These are phyloP conservation scores for Drosophila quadrilineata DNA, from an alignment of 1,140 invertebrate genomes.

Conservation along the genomic window DNA sequence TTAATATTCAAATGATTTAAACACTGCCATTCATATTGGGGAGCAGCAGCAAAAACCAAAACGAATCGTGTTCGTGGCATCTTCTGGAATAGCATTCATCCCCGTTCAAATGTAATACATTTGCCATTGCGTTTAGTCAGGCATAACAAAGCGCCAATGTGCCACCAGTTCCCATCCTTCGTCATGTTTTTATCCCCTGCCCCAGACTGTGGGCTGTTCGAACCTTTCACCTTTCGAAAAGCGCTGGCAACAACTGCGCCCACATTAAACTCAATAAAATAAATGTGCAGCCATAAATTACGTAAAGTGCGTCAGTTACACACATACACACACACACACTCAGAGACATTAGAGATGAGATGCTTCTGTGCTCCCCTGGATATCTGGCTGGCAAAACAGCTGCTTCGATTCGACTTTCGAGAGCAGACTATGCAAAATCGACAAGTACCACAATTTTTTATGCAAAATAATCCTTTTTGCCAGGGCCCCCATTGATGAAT, in stretches of 20 bases:
- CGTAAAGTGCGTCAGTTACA: slow-evolving; percentile 63
- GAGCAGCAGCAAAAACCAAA: no score
- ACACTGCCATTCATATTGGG: slow-evolving; percentile 23
- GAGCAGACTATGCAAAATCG: slow-evolving; percentile 61
- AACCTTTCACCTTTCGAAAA: slow-evolving; percentile 45
- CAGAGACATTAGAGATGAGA: slow-evolving; percentile 10
- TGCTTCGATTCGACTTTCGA: slow-evolving; percentile 5
- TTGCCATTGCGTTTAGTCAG: slow-evolving; percentile 26
- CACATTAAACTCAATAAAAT: slow-evolving; percentile 76
- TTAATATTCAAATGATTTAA: slow-evolving; percentile 22
- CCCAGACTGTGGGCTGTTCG: no score
- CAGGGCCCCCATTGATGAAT: slow-evolving; percentile 58
- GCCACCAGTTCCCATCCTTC: slow-evolving; percentile 26
- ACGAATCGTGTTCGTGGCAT: slow-evolving; percentile 27
- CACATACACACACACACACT: slow-evolving; percentile 39
- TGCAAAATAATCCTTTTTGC: slow-evolving; percentile 72
- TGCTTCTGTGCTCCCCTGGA: background rate
- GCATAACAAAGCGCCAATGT: slow-evolving; percentile 48
- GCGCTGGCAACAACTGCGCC: slow-evolving; percentile 52
- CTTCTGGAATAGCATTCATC: slow-evolving; percentile 24
- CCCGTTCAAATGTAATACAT: slow-evolving; percentile 22
- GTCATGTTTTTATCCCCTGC: background rate
- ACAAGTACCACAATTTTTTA: slow-evolving; percentile 70
- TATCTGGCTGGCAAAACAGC: slow-evolving; percentile 4
- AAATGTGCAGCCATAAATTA: slow-evolving; percentile 73